phyloP scores from a whole-genome alignment of 2,113 vertebrate species.

The Cryptotis parvus region DNA sequence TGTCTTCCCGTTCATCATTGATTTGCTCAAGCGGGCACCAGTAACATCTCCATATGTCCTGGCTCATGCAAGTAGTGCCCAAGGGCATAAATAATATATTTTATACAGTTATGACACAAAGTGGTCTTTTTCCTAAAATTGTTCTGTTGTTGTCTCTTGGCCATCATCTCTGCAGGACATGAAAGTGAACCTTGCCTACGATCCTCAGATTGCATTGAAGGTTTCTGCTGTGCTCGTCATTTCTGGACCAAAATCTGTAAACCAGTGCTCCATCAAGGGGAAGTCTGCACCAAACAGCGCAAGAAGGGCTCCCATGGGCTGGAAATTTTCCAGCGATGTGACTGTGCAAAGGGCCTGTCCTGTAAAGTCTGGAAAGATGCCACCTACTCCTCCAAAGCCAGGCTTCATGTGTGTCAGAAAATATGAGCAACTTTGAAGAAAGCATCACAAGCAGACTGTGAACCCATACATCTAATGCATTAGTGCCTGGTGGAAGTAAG shows the following conservation, averaged over 20 bases:
- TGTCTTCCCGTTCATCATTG: no score
- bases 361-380: constrained; percentile 99
- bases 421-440: constrained; percentile 86
- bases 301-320: constrained; percentile 96
- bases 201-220: constrained; percentile 94
- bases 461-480: constrained; percentile 82
- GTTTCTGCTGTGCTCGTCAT: constrained; percentile 96
- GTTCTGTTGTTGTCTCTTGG: neutral
- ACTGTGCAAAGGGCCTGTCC: constrained; percentile 96
- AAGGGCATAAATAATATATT: neutral
- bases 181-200: constrained; percentile 95
- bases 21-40: no score
- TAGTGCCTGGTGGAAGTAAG: constrained; percentile 67
- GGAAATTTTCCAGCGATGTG: constrained; percentile 97
- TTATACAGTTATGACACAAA: neutral
- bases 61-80: no score
- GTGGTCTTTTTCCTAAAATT: neutral
- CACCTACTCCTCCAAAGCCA: constrained; percentile 96
- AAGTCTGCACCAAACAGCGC: constrained; percentile 96
- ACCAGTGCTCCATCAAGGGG: constrained; percentile 94
- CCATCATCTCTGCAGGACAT: constrained; percentile 88
- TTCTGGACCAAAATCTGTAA: constrained; percentile 99
- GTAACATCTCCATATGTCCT: no score
- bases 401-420: constrained; percentile 98
- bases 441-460: constrained; percentile 74